Conservation (phyloP, 2,888 invertebrate species). For the Lucinisca nassula region DNA sequence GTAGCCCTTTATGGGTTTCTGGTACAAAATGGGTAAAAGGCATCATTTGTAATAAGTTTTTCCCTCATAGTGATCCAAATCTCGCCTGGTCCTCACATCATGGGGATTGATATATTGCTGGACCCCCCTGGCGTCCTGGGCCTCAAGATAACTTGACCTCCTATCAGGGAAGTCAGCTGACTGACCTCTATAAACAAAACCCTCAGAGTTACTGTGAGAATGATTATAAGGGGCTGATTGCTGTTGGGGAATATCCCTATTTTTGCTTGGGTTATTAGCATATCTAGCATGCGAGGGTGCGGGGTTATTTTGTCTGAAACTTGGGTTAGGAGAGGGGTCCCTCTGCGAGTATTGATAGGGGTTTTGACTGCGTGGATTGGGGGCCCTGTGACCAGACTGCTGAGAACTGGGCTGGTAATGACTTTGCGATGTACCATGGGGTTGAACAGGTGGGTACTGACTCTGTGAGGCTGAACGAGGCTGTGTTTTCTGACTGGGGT, state of each 20-base stretch:
- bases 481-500: constrained; percentile 18
- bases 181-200: not conserved
- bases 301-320: constrained; percentile 30
- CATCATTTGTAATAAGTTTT: not conserved
- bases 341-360: constrained; percentile 12
- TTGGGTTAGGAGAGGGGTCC: constrained; percentile 26
- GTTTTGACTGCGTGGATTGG: constrained; percentile 12
- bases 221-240: not conserved
- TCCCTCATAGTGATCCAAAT: not conserved
- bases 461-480: constrained; percentile 25
- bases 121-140: constrained; percentile 18
- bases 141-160: constrained; percentile 41
- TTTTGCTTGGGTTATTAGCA: constrained; percentile 4
- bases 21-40: too few species aligned
- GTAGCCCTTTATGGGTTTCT: too few species aligned
- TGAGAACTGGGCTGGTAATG: constrained; percentile 36
- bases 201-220: not conserved
- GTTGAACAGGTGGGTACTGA: constrained; percentile 38
- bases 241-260: not conserved
- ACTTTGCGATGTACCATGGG: too few species aligned
- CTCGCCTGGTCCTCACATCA: not conserved
- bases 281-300: constrained; percentile 20
- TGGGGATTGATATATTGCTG: constrained; percentile 10
- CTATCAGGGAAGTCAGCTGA: constrained; percentile 25
- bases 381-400: constrained; percentile 33